A percentile compares a stretch with the other conserved stretches of the same genome.
phyloP scores from a whole-genome alignment of 2,888 invertebrate species.

The Pammene aurita region DNA sequence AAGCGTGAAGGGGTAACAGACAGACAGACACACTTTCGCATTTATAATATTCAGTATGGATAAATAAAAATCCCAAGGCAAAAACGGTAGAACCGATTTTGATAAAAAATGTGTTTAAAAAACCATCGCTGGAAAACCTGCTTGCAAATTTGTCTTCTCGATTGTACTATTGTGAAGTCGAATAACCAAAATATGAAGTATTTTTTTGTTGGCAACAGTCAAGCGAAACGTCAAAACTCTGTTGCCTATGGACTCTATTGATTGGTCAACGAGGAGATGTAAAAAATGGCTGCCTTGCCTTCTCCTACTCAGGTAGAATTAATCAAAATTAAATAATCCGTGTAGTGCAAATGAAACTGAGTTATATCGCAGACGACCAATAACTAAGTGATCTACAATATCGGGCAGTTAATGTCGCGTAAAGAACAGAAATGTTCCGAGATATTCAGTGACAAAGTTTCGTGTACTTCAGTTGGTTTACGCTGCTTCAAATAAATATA shows the following conservation, averaged over 20 bases:
- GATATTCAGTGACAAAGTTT: conserved; percentile 64
- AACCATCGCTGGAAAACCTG: too few species aligned
- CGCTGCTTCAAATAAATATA: conserved; percentile 54
- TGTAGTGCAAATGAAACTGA: conserved; percentile 50
- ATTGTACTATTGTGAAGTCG: conserved; percentile 24
- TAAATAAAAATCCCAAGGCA: too few species aligned
- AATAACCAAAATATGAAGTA: background rate
- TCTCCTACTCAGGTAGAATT: conserved; percentile 91
- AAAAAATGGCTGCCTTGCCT: conserved; percentile 93
- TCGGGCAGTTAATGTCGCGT: conserved; percentile 52
- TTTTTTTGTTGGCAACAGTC: conserved; percentile 26
- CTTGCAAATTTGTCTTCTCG: conserved; percentile 7
- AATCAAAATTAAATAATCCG: conserved; percentile 62
- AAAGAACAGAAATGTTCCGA: conserved; percentile 48
- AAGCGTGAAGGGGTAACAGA: too few species aligned
- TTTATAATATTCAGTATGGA: too few species aligned
- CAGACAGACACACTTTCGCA: too few species aligned
- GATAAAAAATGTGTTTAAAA: too few species aligned
- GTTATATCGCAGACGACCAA: conserved; percentile 48
- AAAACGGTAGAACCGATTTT: too few species aligned
- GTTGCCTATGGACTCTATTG: conserved; percentile 78
- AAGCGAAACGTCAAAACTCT: conserved; percentile 62
- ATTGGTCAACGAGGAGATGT: conserved; percentile 83
- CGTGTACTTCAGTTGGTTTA: conserved; percentile 61
- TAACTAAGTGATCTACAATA: conserved; percentile 51